Base-by-base conservation (phyloP, 2,797 vertebrate species). In the Anas acuta region DNA sequence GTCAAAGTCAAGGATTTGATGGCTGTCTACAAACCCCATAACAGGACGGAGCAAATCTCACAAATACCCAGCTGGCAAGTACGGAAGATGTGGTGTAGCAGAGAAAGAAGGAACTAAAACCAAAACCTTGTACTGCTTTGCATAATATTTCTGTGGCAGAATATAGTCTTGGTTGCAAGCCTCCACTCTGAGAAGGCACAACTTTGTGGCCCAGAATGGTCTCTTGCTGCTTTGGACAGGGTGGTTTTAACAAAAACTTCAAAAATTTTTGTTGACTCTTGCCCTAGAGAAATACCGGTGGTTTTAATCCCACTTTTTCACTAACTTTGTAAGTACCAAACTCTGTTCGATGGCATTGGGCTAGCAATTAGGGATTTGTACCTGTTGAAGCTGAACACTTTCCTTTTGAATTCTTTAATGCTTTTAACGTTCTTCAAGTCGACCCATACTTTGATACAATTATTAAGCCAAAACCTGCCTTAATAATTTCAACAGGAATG, bases 181-280 rank as follows among this genome's bases (percentile, higher is more conserved):
- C 35, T 28, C 17, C 0, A 0, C 35, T 54, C 7, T 0, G 0
- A 53, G 51, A n/a, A 5, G 13, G 23, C 8, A 11, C 61, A 64
- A 6, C 43, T 58, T 30, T 25, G n/a, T 79, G 56, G 10, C 17
- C 35, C 43, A 51, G 43, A 11, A 3, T 41, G 32, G 11, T 54
- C 30, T 77, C 20, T 21, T 8, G 3, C 26, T 67, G 57, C 30
- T 86, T 12, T 1, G 2, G 25, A 23, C 43, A 30, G 3, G 43
- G 43, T 23, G 39, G 23, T 16, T 71, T 71, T 67, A 47, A 30
- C 9, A 26, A 26, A 17, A 19, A 10, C 22, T 26, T 71, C 11
- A 30, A 15, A 28, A 65, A 28, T 21, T 54, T 12, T 26, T 37
- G 33, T n/a, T n/a, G 65, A 17, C 4, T 11, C n/a, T 71, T 88